Base-by-base conservation (phyloP, 2,113 vertebrate species). In the Nicator chloris region DNA sequence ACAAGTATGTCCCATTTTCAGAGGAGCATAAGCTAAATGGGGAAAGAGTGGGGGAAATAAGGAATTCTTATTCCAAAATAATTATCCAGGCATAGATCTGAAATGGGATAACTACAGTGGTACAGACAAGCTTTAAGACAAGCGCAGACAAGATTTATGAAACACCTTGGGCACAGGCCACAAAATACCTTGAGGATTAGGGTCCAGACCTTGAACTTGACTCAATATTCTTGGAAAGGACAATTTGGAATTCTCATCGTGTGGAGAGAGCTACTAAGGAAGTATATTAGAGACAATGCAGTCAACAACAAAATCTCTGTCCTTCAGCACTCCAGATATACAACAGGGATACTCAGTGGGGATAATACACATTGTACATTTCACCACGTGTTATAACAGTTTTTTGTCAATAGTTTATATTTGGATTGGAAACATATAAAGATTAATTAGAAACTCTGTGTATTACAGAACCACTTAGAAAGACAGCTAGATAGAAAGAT, bases 241-340 rank as follows among this genome's bases (percentile, higher is more conserved):
- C 79, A 68, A 59, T 78, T 88, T 90, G 75, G 54, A 89, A 66
- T 95, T 87, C 66, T 77, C 84, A 66, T 47, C 72, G 82, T 15
- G n/a, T n/a, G n/a, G n/a, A 88, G 82, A 9, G n/a, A 1, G 56
- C n/a, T 56, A 33, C 56, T 22, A 71, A 83, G 68, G 63, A 77
- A 77, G 12, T 17, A 10, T 22, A 21, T 54, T 53, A 49, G 59
- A 79, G 70, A 84, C 61, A 61, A 37, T 1, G 26, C 1, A 19
- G 69, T n/a, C 71, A 44, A 37, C 27, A 60, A 20, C 76, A 88
- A 90, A 81, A 64, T n/a, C 90, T 94, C 90, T 95, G 88, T 95
- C 90, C 92, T 88, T 96, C 90, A 97, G 95, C 88, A 90, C 95
- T 93, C 68, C 60, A 19, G 47, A 77, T 50, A 45, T 61, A 53